phyloP scores from a whole-genome alignment of 2,113 vertebrate genomes.

The Grallaria varia region DNA sequence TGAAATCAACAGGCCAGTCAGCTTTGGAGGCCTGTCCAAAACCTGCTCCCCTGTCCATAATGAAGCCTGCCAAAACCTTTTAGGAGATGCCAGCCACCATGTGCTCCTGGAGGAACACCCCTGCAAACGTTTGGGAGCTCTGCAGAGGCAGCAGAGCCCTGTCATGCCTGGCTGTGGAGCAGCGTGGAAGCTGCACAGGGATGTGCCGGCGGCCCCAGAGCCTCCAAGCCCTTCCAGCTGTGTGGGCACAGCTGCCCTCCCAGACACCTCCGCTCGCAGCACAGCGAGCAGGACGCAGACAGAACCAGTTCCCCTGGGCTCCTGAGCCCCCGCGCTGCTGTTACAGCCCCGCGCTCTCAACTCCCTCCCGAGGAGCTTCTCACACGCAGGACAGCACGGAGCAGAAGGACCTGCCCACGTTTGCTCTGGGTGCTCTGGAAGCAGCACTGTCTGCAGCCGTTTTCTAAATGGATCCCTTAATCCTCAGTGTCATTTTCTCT shows the following conservation, averaged over 20 bases:
- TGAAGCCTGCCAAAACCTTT: background rate
- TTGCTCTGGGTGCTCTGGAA: background rate
- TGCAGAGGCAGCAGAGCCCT: constrained; percentile 17
- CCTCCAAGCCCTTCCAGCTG: background rate
- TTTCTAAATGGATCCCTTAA: background rate
- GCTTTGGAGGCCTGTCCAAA: constrained; percentile 13
- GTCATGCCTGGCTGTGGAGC: background rate
- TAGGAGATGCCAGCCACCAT: background rate
- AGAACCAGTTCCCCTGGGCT: background rate
- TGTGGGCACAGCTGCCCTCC: rapidly evolving
- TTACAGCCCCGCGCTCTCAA: rapidly evolving
- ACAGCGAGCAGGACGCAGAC: rapidly evolving
- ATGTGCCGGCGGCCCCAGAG: rapidly evolving
- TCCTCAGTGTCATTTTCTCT: background rate
- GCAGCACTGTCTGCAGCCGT: background rate
- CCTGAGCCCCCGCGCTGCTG: rapidly evolving
- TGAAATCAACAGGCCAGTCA: background rate
- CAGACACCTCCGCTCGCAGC: background rate
- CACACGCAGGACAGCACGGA: background rate
- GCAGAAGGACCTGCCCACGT: background rate
- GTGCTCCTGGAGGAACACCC: background rate
- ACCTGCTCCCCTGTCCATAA: background rate
- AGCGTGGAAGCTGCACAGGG: background rate
- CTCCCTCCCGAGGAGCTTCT: background rate
- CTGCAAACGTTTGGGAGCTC: background rate